Percentiles rank a stretch among this genome's conserved stretches.
Evolutionary conservation across 2,888 invertebrate species (phyloP).

Genomic region (Dryadula phaetusa): DNA sequence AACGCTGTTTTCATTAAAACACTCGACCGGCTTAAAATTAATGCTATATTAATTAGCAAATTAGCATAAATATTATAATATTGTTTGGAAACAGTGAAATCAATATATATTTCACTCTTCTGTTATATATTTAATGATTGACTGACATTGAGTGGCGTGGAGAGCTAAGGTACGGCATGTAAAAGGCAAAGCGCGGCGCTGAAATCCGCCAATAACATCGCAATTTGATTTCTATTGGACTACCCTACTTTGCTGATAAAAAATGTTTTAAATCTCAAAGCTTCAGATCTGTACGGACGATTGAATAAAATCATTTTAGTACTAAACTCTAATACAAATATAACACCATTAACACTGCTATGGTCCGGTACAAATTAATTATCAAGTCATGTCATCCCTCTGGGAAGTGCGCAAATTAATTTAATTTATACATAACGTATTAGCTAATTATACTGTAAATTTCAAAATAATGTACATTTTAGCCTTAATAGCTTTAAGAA

Average conservation of each 20-base stretch:
- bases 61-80: not conserved
- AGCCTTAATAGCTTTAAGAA: too few relatives aligned
- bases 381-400: conserved; percentile 4
- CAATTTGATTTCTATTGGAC: too few relatives aligned
- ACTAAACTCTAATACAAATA: conserved; percentile 5
- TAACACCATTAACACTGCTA: not conserved
- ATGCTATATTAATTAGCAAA: not conserved
- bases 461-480: not conserved
- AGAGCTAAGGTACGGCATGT: too few relatives aligned
- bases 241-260: too few relatives aligned
- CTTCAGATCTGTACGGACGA: too few relatives aligned
- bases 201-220: too few relatives aligned
- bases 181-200: too few relatives aligned
- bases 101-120: too few relatives aligned
- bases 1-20: not conserved
- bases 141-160: too few relatives aligned
- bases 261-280: too few relatives aligned
- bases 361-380: conserved; percentile 18
- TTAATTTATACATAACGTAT: conserved; percentile 10
- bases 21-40: not conserved
- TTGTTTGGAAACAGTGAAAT: too few relatives aligned
- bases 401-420: conserved; percentile 18
- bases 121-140: too few relatives aligned
- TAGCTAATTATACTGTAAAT: not conserved
- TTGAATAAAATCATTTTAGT: not conserved